A percentile compares a stretch with the other conserved stretches of the same genome.
These are phyloP conservation scores for Drosophila kokeensis DNA, from an alignment of 2,888 invertebrate genomes.

Conservation along the genomic window DNA sequence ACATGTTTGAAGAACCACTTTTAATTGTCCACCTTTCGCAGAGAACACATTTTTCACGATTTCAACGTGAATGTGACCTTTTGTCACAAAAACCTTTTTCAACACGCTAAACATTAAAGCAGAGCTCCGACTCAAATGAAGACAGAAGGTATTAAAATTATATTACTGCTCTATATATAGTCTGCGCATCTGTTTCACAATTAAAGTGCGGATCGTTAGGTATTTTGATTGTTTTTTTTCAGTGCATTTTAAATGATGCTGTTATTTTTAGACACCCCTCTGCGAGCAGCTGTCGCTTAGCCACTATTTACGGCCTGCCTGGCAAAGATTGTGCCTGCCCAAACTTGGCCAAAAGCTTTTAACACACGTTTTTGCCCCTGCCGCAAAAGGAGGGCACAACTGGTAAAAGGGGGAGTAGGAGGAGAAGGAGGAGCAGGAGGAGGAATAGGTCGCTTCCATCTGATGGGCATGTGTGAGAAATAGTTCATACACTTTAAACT, in stretches of 20 bases:
- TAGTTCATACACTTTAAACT: slow-evolving; percentile 44
- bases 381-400: neutral
- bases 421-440: neutral
- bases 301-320: slow-evolving; percentile 23
- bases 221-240: neutral
- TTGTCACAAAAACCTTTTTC: neutral
- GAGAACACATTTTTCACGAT: neutral
- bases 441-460: slow-evolving; percentile 12
- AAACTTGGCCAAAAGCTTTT: slow-evolving; percentile 62
- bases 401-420: neutral
- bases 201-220: slow-evolving; percentile 3
- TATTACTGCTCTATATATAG: neutral
- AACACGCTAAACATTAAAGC: neutral
- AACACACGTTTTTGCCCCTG: slow-evolving; percentile 24
- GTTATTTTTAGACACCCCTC: slow-evolving; percentile 47
- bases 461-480: slow-evolving; percentile 59
- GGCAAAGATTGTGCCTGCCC: slow-evolving; percentile 26
- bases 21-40: neutral
- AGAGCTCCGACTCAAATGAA: neutral
- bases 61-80: neutral
- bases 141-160: neutral
- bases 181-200: neutral
- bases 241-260: slow-evolving; percentile 23
- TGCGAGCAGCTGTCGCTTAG: slow-evolving; percentile 51
- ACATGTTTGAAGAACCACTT: neutral